Base-by-base conservation (phyloP, 1,140 invertebrate genomes). In the Oryctes rhinoceros region DNA sequence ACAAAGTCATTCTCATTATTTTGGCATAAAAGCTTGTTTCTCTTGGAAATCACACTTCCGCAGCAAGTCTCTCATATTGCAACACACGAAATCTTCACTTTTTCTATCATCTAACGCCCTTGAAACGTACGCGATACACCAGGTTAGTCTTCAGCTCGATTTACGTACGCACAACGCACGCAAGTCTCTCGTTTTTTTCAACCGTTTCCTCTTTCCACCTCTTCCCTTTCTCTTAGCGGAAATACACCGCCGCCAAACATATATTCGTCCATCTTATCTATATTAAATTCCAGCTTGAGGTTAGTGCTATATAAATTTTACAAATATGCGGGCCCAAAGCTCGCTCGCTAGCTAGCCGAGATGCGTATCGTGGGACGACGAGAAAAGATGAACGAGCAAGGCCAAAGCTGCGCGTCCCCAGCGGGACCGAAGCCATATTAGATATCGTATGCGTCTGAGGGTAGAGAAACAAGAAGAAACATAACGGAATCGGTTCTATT, bases 261-360 rank as follows among this genome's bases (percentile, higher is more conserved):
- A 53, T 67, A 67, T 24, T 24, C 65, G 20, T 9, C 24, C 30
- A 6, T 6, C 65, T 67, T 67, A 67, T 67, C 65, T 67, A 67
- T 67, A 67, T 67, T 67, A 67, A 67, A 67, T 67, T 67, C 65
- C 65, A 67, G 65, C 65, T 67, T 67, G 65, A 67, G 65, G 65
- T 67, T 67, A 67, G 65, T 67, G 65, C 65, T 67, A 67, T 67
- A 67, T 67, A 67, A 67, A 67, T 67, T 67, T 67, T 67, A 67
- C 65, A 67, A 67, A 67, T 67, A 67, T 13, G 18, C 65, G 20
- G 65, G 24, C 20, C 24, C 65, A 6, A 24, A 67, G 20, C 65
- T 7, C 13, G 15, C 53, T 24, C 13, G 18, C 65, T 18, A 67
- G 65, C 20, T 62, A 53, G 49, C 49, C n/a, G 13, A 53, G 65